phyloP scores from a whole-genome alignment of 2,888 invertebrate genomes.

The Ganaspis brasiliensis region DNA sequence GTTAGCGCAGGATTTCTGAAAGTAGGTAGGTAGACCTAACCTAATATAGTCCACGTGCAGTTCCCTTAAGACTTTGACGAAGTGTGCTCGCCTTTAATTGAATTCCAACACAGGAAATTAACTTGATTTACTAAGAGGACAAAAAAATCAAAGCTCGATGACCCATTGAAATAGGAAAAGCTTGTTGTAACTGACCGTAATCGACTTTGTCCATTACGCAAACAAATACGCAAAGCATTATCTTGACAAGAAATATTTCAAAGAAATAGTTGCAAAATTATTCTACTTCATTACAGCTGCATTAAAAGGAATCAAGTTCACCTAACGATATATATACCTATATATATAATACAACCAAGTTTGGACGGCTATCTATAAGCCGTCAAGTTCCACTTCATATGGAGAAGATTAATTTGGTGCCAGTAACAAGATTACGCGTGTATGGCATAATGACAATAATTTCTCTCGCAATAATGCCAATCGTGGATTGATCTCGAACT shows the following conservation, averaged over 20 bases:
- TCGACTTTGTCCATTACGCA: slow-evolving; percentile 9
- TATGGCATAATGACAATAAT: slow-evolving; percentile 59
- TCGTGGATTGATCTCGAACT: slow-evolving; percentile 31
- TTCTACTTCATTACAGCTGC: background rate
- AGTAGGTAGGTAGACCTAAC: slow-evolving; percentile 65
- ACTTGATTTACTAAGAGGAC: slow-evolving; percentile 41
- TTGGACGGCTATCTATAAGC: no score
- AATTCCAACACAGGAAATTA: slow-evolving; percentile 46
- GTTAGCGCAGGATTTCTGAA: slow-evolving; percentile 70
- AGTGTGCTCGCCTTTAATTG: slow-evolving; percentile 53
- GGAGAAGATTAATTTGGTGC: slow-evolving; percentile 11
- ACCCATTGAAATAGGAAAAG: slow-evolving; percentile 40
- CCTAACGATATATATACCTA: background rate
- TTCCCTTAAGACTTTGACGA: slow-evolving; percentile 61
- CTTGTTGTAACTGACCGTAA: slow-evolving; percentile 23
- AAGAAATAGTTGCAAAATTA: background rate
- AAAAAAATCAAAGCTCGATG: slow-evolving; percentile 34
- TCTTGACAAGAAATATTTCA: background rate
- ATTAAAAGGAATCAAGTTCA: background rate
- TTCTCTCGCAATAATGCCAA: slow-evolving; percentile 57
- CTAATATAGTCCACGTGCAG: slow-evolving; percentile 67
- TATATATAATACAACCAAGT: background rate
- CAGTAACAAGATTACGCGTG: slow-evolving; percentile 60
- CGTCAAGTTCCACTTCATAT: background rate
- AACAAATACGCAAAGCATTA: slow-evolving; percentile 10